phyloP scores from a whole-genome alignment of 2,797 vertebrate genomes.

The Urosaurus nigricauda region DNA sequence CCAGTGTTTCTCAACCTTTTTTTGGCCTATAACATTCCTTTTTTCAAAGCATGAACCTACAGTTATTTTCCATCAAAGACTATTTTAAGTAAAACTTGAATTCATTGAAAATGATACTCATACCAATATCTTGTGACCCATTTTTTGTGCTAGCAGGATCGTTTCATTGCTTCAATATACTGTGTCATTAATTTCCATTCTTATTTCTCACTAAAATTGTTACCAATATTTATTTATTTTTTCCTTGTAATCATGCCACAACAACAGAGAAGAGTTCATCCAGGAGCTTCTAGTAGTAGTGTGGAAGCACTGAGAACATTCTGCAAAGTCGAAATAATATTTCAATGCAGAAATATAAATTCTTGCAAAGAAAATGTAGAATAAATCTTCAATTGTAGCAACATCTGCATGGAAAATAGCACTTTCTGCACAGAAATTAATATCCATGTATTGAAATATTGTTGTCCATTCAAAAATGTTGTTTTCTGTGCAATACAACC shows the following conservation, averaged over 20 bases:
- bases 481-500: too few relatives aligned
- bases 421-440: too few relatives aligned
- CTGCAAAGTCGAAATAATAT: too few relatives aligned
- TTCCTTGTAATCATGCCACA: too few relatives aligned
- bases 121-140: not conserved
- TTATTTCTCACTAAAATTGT: not conserved
- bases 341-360: too few relatives aligned
- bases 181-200: not conserved
- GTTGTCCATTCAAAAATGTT: too few relatives aligned
- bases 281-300: too few relatives aligned
- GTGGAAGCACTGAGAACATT: not conserved
- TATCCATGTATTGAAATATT: too few relatives aligned
- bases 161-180: not conserved
- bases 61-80: not conserved
- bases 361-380: too few relatives aligned
- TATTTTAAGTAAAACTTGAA: not conserved
- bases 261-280: too few relatives aligned
- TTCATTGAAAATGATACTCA: not conserved
- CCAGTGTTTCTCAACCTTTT: not conserved
- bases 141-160: not conserved
- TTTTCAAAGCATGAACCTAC: not conserved
- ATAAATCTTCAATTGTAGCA: too few relatives aligned
- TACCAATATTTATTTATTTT: not conserved
- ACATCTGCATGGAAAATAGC: too few relatives aligned
- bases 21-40: not conserved